A percentile compares a stretch with the other conserved stretches of the same genome.
phyloP scores from a whole-genome alignment of 1,140 invertebrate species.

The Calephelis nemesis region DNA sequence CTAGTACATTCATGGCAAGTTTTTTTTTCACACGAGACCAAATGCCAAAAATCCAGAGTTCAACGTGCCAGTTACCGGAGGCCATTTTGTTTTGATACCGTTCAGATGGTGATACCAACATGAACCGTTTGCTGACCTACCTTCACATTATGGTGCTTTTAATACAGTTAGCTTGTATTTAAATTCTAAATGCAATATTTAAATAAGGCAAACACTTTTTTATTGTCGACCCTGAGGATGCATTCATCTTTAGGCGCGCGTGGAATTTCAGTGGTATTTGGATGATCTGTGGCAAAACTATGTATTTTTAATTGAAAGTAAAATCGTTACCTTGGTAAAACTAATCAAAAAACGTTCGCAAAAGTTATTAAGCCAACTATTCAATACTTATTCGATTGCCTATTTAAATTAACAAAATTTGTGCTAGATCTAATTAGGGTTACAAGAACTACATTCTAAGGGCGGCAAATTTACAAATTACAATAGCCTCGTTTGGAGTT shows the following conservation, averaged over 20 bases:
- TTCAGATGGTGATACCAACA: conserved; percentile 43
- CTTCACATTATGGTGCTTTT: conserved; percentile 62
- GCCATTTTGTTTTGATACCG: conserved; percentile 18
- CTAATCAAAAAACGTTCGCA: too few relatives aligned
- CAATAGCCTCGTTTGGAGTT: too few relatives aligned
- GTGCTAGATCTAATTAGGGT: too few relatives aligned
- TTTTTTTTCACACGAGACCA: conserved; percentile 53
- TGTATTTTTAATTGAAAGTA: too few relatives aligned
- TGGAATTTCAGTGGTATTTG: too few relatives aligned
- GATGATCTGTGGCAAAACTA: too few relatives aligned
- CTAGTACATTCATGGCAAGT: conserved; percentile 34
- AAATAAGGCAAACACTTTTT: neutral
- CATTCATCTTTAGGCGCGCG: neutral
- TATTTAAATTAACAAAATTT: too few relatives aligned
- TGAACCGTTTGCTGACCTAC: conserved; percentile 71
- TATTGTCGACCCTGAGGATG: neutral
- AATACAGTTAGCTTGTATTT: conserved; percentile 69
- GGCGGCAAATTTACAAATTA: too few relatives aligned
- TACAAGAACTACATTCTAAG: too few relatives aligned
- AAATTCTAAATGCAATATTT: conserved; percentile 55
- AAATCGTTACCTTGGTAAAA: too few relatives aligned
- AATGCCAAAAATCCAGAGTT: conserved; percentile 52
- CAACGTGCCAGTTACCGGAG: conserved; percentile 56
- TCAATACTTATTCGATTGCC: too few relatives aligned
- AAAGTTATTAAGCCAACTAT: too few relatives aligned